phyloP scores from a whole-genome alignment of 2,113 vertebrate genomes.

The Rhabdornis inornatus region DNA sequence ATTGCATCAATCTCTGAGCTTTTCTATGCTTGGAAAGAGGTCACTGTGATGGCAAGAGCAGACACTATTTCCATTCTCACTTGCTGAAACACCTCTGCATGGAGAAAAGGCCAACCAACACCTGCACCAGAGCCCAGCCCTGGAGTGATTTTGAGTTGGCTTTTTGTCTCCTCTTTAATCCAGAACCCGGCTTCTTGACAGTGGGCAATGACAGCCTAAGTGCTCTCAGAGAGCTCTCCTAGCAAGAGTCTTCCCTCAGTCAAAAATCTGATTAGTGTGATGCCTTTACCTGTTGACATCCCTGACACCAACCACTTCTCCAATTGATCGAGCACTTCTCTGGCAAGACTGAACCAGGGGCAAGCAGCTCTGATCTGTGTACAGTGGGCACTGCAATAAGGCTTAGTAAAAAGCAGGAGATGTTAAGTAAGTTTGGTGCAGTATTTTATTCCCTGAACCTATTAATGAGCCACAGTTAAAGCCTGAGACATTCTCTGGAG shows the following conservation, averaged over 20 bases:
- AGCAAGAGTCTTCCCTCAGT: background rate
- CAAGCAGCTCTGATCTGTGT: background rate
- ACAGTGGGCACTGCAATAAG: background rate
- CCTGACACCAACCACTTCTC: background rate
- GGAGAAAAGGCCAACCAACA: background rate
- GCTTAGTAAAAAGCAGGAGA: background rate
- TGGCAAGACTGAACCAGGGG: background rate
- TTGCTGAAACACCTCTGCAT: background rate
- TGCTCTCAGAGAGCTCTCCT: background rate
- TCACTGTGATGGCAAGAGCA: background rate
- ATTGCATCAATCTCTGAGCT: background rate
- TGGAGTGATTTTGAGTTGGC: background rate
- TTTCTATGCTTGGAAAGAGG: background rate
- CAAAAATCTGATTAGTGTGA: constrained; percentile 6
- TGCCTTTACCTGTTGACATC: background rate
- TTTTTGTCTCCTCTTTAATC: constrained; percentile 10
- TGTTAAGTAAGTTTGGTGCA: background rate
- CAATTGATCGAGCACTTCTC: background rate
- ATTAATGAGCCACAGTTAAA: background rate
- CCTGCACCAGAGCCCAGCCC: background rate
- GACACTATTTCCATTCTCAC: background rate
- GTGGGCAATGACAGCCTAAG: background rate
- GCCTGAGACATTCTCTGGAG: rapidly evolving
- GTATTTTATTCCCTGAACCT: background rate
- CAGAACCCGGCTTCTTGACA: background rate